Base-by-base conservation (phyloP, 1,140 invertebrate species). In the Hermatobates lingyangjiaoensis region DNA sequence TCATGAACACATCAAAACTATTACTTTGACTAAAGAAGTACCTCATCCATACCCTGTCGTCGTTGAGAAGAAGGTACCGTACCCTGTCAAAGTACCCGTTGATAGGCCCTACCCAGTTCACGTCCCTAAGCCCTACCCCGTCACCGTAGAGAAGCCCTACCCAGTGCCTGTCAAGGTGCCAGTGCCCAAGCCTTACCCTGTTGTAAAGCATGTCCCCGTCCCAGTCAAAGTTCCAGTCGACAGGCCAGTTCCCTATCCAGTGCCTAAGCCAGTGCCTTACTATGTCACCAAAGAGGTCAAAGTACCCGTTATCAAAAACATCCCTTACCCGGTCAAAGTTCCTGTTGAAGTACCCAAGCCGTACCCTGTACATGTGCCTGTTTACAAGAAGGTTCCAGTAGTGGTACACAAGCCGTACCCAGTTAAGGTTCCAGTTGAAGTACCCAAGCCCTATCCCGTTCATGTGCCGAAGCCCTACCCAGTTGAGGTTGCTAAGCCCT, bases 11-110 rank as follows among this genome's bases (percentile, higher is more conserved):
- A 70, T 77, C 56, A 83, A 77, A 63, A 82, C 79, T 50, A 67
- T 82, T 59, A 80, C 79, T 27, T 64, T 82, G 10, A 71, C 78
- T 34, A 83, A 83, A 63, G 77, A 77, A 42, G 75, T 82, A 34
- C 72, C 74, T 27, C 79, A 85, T 21, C 81, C 84, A 64, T 83
- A 80, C 63, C 81, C 80, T 26, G 74, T 55, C 44, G 40, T 49
- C 24, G 60, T 61, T 1, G 57, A 60, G 27, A 61, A 61, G 52
- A 50, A 56, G 5, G 52, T 60, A n/a, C 56, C 55, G 12, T 56
- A 57, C 24, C 58, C 56, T 0, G 55, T 59, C 34, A 52, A 55
- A 23, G 59, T 60, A 0, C 54, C 56, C 0, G 59, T 61, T 18
- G 57, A 59, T 23, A 53, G 58, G 20, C 60, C 60, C 1, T 56